These are phyloP conservation scores for Hoplodrina ambigua DNA, from an alignment of 2,888 invertebrate species.

Conservation along the genomic window DNA sequence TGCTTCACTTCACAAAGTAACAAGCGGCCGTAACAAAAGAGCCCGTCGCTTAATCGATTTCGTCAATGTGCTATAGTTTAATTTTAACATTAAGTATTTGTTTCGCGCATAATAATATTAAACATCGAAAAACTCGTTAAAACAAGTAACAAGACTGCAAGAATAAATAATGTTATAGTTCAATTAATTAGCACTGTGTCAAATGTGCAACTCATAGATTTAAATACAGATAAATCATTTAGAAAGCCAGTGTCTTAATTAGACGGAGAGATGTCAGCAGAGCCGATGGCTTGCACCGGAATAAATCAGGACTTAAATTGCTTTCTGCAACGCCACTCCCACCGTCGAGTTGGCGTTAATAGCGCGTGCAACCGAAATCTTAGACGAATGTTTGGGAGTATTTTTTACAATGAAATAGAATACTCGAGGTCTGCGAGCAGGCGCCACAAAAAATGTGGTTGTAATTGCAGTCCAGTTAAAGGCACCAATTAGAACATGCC, in stretches of 20 bases:
- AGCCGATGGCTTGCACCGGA: slow-evolving; percentile 78
- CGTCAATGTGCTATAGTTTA: slow-evolving; percentile 43
- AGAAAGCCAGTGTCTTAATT: slow-evolving; percentile 84
- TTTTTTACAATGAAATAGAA: slow-evolving; percentile 85
- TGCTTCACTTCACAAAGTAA: slow-evolving; percentile 83
- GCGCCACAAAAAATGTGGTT: slow-evolving; percentile 79
- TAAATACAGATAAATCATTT: slow-evolving; percentile 80
- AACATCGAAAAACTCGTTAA: background rate
- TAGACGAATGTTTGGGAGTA: slow-evolving; percentile 82
- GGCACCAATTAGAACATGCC: slow-evolving; percentile 77
- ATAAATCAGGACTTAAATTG: slow-evolving; percentile 88
- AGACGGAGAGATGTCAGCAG: slow-evolving; percentile 84
- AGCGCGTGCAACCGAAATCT: slow-evolving; percentile 88
- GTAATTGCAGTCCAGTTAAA: slow-evolving; percentile 75
- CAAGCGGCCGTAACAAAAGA: slow-evolving; percentile 82
- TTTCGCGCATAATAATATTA: slow-evolving; percentile 20
- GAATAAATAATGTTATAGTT: slow-evolving; percentile 57
- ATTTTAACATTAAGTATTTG: slow-evolving; percentile 29
- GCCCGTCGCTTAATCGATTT: slow-evolving; percentile 71
- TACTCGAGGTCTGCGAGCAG: slow-evolving; percentile 73
- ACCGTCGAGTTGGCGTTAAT: slow-evolving; percentile 87
- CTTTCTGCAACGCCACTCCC: slow-evolving; percentile 88
- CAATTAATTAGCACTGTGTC: slow-evolving; percentile 63
- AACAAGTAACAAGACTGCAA: slow-evolving; percentile 3
- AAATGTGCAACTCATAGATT: slow-evolving; percentile 67